Base-by-base conservation (phyloP, 2,113 vertebrate species). In the Rhabdornis inornatus region DNA sequence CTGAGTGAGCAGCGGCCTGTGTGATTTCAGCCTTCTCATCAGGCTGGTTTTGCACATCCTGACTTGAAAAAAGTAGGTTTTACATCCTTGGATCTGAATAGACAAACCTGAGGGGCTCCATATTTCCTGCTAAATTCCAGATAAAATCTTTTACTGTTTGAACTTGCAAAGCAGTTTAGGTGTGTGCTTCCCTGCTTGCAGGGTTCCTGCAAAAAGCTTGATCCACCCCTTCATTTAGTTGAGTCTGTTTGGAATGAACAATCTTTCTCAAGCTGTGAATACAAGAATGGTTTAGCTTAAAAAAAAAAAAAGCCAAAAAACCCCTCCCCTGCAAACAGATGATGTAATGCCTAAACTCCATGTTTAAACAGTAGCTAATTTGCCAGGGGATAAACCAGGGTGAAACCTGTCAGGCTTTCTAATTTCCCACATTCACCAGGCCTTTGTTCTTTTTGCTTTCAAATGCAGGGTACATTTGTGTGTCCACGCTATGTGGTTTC, bases 281-380 rank as follows among this genome's bases (percentile, higher is more conserved):
- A 52, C 27, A 28, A 66, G 35, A 86, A 52, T 68, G 39, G 57
- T 60, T 90, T 44, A 39, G 49, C 45, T 87, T 94, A 22, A 47
- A 59, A 45, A 66, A 35, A 18, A 23, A n/a, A 28, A 2, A 6
- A 11, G 4, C 5, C 21, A n/a, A 28, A 3, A 5, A 11, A 4
- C 20, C 35, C 24, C 35, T 71, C 44, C 75, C 56, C 59, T 63
- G 55, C 86, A 90, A 95, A 88, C 56, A 89, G 77, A 75, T 95
- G 86, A 94, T 80, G 96, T 88, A 88, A 90, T 96, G 80, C 47
- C 65, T 65, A 16, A 79, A 53, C 40, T 10, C 60, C 39, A 4
- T 55, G 92, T 93, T 94, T 96, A 77, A 96, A 88, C 86, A 88
- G 95, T 65, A 70, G 90, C 79, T 90, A 81, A 86, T 92, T 90